Evolutionary conservation across 92 coral and sea anemone genomes (phyloP).

Genomic region (Phenganax marumi): DNA sequence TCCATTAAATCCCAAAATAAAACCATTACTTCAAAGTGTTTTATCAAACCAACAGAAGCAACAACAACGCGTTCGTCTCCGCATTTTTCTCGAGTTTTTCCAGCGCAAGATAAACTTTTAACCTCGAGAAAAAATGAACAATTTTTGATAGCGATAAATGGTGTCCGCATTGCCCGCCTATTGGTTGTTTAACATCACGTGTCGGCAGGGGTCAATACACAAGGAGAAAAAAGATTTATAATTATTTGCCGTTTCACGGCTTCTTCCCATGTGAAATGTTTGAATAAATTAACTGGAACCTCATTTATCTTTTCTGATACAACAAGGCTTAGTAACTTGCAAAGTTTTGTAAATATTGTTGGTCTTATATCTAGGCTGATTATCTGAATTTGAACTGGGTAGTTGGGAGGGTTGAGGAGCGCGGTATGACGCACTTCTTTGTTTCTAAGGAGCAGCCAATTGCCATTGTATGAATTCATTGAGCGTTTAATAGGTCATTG

Average conservation of each 20-base stretch:
- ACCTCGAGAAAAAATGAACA: constrained; percentile 11
- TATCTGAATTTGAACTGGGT: background rate
- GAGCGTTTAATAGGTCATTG: constrained; percentile 39
- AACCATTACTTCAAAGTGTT: background rate
- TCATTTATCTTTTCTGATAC: constrained; percentile 4
- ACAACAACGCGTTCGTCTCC: background rate
- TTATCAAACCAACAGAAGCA: constrained; percentile 1
- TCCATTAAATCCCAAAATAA: background rate
- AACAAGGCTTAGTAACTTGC: background rate
- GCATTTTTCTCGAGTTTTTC: background rate
- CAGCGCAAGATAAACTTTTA: constrained; percentile 40
- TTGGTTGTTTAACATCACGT: constrained; percentile 43
- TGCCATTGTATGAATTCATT: constrained; percentile 29
- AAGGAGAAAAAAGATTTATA: background rate
- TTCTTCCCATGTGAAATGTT: constrained; percentile 12
- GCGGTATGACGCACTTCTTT: constrained; percentile 17
- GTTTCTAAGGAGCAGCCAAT: constrained; percentile 12
- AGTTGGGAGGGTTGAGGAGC: background rate
- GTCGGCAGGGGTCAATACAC: constrained; percentile 44
- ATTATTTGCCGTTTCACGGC: constrained; percentile 12
- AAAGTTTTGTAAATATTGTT: background rate
- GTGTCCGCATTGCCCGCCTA: constrained; percentile 12
- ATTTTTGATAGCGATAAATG: constrained; percentile 11
- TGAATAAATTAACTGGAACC: constrained; percentile 1
- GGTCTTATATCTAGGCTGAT: background rate